Evolutionary conservation across 2,888 invertebrate species (phyloP).

Genomic region (Sinodicranocentrus sp.): DNA sequence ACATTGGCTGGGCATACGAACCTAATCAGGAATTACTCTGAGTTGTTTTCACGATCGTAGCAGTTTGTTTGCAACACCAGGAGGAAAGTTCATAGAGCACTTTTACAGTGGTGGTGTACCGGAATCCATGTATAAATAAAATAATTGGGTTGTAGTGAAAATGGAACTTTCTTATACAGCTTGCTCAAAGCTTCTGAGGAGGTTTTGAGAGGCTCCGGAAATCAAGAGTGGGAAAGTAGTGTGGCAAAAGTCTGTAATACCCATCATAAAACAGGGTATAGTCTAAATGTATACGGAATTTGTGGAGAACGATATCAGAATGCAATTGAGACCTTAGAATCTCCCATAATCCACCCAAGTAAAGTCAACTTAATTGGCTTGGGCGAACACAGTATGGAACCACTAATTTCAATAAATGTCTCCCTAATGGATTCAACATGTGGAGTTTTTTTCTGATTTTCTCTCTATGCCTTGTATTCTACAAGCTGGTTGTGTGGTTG

Average conservation of each 20-base stretch:
- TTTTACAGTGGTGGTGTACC: too few relatives aligned
- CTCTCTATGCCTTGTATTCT: too few relatives aligned
- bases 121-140: background rate
- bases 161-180: too few relatives aligned
- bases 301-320: slow-evolving; percentile 13
- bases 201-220: too few relatives aligned
- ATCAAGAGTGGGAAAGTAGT: too few relatives aligned
- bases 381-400: slow-evolving; percentile 19
- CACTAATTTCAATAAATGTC: slow-evolving; percentile 63
- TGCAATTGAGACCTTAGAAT: background rate
- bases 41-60: too few relatives aligned
- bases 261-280: slow-evolving; percentile 1
- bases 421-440: slow-evolving; percentile 51
- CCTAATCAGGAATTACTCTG: too few relatives aligned
- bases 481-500: too few relatives aligned
- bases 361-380: slow-evolving; percentile 30
- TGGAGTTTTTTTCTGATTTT: slow-evolving; percentile 13
- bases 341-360: slow-evolving; percentile 20
- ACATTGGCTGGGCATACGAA: background rate
- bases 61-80: too few relatives aligned
- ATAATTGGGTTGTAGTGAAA: slow-evolving; percentile 2
- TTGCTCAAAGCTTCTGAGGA: too few relatives aligned
- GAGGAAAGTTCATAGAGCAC: too few relatives aligned
- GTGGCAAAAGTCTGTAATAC: background rate
- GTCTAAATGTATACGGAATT: background rate